These are phyloP conservation scores for Fringilla coelebs DNA, from an alignment of 2,797 vertebrate genomes.

Conservation along the genomic window DNA sequence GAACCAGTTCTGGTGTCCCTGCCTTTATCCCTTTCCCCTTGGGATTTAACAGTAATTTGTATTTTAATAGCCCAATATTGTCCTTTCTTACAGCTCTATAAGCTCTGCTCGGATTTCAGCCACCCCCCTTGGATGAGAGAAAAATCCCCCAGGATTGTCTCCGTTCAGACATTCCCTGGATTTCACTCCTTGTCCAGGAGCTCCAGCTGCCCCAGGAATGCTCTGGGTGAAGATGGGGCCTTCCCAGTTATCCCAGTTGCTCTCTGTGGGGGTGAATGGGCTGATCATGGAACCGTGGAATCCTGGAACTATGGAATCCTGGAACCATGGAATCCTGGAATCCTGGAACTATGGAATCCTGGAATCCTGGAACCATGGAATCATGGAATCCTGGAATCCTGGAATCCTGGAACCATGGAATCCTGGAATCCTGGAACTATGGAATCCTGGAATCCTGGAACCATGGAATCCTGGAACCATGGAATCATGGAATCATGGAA, in stretches of 20 bases:
- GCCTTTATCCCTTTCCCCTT: not conserved
- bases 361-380: rapidly evolving
- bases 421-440: rapidly evolving
- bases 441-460: not conserved
- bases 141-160: not conserved
- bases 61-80: not conserved
- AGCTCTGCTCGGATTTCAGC: not conserved
- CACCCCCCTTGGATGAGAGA: not conserved
- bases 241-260: not conserved
- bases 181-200: not conserved
- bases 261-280: not conserved
- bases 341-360: rapidly evolving
- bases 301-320: too few species aligned
- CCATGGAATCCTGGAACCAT: rapidly evolving
- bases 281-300: not conserved
- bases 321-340: too few species aligned
- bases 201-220: not conserved
- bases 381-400: rapidly evolving
- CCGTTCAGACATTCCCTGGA: not conserved
- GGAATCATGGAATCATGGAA: rapidly evolving
- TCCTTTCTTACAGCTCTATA: not conserved
- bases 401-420: rapidly evolving
- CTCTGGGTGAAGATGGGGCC: not conserved
- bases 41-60: not conserved
- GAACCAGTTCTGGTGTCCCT: not conserved